Percentiles rank a stretch among this genome's conserved stretches.
phyloP scores from a whole-genome alignment of 2,888 invertebrate species.

The Galerucella pusilla region DNA sequence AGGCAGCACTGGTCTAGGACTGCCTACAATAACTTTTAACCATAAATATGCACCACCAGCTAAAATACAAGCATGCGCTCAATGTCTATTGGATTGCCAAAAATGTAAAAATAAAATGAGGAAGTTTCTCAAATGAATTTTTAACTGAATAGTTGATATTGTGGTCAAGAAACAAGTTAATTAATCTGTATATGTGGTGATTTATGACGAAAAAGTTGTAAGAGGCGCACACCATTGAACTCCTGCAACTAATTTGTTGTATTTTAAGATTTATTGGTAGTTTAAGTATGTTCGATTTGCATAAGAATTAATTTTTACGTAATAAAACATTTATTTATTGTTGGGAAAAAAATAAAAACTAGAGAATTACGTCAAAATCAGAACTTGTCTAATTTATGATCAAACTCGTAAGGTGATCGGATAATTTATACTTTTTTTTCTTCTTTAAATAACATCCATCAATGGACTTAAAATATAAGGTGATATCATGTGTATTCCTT shows the following conservation, averaged over 20 bases:
- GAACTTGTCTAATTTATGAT: constrained; percentile 4
- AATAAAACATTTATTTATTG: constrained; percentile 9
- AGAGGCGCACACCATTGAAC: neutral
- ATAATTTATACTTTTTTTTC: constrained; percentile 7
- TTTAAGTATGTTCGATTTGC: constrained; percentile 19
- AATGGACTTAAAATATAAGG: neutral
- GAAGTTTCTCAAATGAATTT: too few relatives aligned
- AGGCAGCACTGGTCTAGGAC: too few relatives aligned
- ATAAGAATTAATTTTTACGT: constrained; percentile 28
- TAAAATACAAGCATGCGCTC: too few relatives aligned
- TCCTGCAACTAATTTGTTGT: constrained; percentile 19
- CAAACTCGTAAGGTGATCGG: neutral
- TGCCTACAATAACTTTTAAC: too few relatives aligned
- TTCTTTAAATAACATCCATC: neutral
- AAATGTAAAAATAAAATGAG: too few relatives aligned
- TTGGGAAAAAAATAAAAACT: neutral
- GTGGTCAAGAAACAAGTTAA: neutral
- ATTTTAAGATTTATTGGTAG: constrained; percentile 14
- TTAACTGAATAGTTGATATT: neutral
- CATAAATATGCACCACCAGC: too few relatives aligned
- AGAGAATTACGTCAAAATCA: constrained; percentile 20
- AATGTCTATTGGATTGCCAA: too few relatives aligned
- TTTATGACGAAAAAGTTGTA: neutral
- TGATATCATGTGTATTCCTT: neutral
- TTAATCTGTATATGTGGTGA: neutral